phyloP scores from a whole-genome alignment of 2,888 invertebrate genomes.

The Panopea generosa region DNA sequence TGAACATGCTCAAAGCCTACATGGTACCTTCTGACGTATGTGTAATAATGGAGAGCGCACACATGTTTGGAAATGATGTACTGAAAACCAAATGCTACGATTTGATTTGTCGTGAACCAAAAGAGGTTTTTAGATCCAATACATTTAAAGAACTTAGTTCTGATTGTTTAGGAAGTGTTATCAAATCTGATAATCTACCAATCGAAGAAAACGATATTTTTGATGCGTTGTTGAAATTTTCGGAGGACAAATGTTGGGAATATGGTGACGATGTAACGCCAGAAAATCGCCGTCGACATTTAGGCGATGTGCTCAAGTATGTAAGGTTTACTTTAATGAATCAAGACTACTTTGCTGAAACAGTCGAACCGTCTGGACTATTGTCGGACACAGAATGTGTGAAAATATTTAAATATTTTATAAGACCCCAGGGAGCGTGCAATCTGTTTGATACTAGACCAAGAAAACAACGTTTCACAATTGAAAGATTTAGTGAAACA shows the following conservation, averaged over 20 bases:
- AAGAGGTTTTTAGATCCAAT: constrained; percentile 49
- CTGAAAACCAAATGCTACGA: constrained; percentile 56
- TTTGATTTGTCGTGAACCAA: constrained; percentile 53
- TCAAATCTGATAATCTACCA: constrained; percentile 56
- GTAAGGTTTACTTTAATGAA: constrained; percentile 65
- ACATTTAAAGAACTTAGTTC: constrained; percentile 58
- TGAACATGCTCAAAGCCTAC: constrained; percentile 52
- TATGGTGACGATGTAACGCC: constrained; percentile 33
- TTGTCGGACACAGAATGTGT: constrained; percentile 46
- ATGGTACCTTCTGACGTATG: constrained; percentile 65
- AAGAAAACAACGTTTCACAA: constrained; percentile 26
- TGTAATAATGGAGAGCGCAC: constrained; percentile 59
- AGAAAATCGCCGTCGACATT: constrained; percentile 47
- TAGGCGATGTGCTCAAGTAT: constrained; percentile 55
- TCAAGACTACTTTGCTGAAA: constrained; percentile 49
- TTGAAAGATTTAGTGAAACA: constrained; percentile 36
- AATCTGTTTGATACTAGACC: constrained; percentile 30
- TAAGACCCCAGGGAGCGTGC: constrained; percentile 15
- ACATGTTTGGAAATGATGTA: constrained; percentile 54
- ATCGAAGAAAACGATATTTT: constrained; percentile 62
- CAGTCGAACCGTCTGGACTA: constrained; percentile 52
- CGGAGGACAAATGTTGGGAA: constrained; percentile 53
- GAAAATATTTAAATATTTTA: constrained; percentile 80
- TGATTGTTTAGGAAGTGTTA: constrained; percentile 55
- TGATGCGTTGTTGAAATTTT: constrained; percentile 60